phyloP scores from a whole-genome alignment of 1,140 invertebrate genomes.

The Glossosoma conforme region DNA sequence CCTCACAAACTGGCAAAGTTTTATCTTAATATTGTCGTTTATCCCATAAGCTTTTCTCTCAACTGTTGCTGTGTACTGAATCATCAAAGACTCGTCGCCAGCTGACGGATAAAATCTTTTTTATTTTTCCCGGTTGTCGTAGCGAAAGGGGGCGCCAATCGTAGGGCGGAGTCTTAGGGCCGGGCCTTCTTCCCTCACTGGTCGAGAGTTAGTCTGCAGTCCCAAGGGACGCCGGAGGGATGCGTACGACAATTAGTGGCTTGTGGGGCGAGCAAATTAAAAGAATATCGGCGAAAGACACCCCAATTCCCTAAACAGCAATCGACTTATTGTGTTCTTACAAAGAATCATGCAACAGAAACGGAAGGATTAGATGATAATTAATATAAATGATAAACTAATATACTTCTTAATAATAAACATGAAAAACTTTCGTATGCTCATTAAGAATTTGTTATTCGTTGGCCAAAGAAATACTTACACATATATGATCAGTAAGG shows the following conservation, averaged over 20 bases:
- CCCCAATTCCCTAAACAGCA: background rate
- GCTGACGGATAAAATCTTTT: slow-evolving; percentile 25
- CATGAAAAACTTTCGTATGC: too few species aligned
- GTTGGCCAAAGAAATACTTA: too few species aligned
- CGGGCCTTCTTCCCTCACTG: too few species aligned
- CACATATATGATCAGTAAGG: too few species aligned
- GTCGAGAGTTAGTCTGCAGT: too few species aligned
- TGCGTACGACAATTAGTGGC: slow-evolving; percentile 29
- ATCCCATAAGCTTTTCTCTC: slow-evolving; percentile 1
- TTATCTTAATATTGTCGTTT: slow-evolving; percentile 3
- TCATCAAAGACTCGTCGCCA: slow-evolving; percentile 11
- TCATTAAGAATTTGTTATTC: too few species aligned
- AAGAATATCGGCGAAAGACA: slow-evolving; percentile 23
- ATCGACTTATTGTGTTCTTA: too few species aligned
- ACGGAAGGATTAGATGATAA: too few species aligned
- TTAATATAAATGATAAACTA: too few species aligned
- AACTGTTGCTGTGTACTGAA: slow-evolving; percentile 14
- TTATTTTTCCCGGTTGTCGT: slow-evolving; percentile 17
- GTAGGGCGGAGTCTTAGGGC: too few species aligned
- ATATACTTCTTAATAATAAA: too few species aligned
- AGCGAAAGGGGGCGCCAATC: background rate
- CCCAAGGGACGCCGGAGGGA: slow-evolving; percentile 7
- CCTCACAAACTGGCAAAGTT: background rate
- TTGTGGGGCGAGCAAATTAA: slow-evolving; percentile 27
- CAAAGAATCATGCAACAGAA: too few species aligned